phyloP scores from a whole-genome alignment of 2,797 vertebrate species.

The Atherinosoma microstoma region DNA sequence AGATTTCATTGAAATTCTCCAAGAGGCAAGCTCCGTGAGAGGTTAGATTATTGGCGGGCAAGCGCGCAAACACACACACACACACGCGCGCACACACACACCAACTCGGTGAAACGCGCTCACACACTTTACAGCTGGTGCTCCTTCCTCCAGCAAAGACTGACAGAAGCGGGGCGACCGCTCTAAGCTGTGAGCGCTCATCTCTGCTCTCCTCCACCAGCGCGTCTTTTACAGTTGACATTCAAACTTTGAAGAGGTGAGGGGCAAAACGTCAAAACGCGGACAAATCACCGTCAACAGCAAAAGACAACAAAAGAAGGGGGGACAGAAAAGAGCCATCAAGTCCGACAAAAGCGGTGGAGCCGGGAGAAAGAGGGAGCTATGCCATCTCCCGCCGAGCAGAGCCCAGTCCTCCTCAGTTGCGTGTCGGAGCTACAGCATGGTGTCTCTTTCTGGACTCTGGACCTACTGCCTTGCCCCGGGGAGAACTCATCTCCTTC shows the following conservation, averaged over 20 bases:
- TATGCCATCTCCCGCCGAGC: slow-evolving; percentile 79
- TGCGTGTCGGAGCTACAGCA: slow-evolving; percentile 79
- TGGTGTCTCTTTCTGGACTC: slow-evolving; percentile 80
- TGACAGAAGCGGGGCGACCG: slow-evolving; percentile 77
- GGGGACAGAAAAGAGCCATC: slow-evolving; percentile 43
- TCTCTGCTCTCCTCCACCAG: slow-evolving; percentile 49
- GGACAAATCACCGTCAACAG: slow-evolving; percentile 51
- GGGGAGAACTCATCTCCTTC: slow-evolving; percentile 71
- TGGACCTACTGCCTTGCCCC: slow-evolving; percentile 77
- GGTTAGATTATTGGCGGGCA: slow-evolving; percentile 78
- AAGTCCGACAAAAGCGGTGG: slow-evolving; percentile 74
- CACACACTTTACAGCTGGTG: slow-evolving; percentile 69
- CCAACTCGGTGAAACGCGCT: slow-evolving; percentile 3
- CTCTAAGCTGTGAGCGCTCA: slow-evolving; percentile 71
- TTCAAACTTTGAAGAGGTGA: slow-evolving; percentile 71
- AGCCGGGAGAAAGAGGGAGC: slow-evolving; percentile 77
- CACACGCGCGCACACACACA: slow-evolving; percentile 16
- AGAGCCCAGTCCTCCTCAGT: slow-evolving; percentile 79
- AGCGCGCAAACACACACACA: slow-evolving; percentile 23
- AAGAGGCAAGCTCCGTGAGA: slow-evolving; percentile 74
- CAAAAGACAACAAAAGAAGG: slow-evolving; percentile 21
- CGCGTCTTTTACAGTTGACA: slow-evolving; percentile 62
- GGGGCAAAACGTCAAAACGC: slow-evolving; percentile 43
- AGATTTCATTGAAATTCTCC: slow-evolving; percentile 76
- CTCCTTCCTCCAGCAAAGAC: slow-evolving; percentile 69